Percentiles rank a stretch among this genome's conserved stretches.
phyloP scores from a whole-genome alignment of 2,113 vertebrate species.

The Aviceda subcristata region DNA sequence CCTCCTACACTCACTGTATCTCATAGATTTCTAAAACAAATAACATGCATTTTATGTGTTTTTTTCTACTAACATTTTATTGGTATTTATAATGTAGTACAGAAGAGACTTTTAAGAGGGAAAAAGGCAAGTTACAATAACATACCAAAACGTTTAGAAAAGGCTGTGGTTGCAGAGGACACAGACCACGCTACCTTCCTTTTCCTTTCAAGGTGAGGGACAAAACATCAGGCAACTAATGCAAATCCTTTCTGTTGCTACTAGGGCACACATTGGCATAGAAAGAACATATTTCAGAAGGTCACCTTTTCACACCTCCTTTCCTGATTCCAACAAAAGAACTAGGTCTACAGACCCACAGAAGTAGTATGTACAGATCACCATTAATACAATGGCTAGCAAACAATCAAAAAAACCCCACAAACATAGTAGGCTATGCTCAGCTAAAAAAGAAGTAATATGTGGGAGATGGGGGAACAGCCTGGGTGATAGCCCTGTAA shows the following conservation, averaged over 20 bases:
- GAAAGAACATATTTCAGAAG: not conserved
- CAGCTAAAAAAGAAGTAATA: not conserved
- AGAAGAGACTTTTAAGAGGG: conserved; percentile 44
- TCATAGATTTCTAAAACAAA: conserved; percentile 58
- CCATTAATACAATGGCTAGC: not conserved
- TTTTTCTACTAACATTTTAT: conserved; percentile 57
- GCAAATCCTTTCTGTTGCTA: not conserved
- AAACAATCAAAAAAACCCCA: not conserved
- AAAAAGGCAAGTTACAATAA: conserved; percentile 51
- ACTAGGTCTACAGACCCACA: not conserved
- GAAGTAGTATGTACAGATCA: not conserved
- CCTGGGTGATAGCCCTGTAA: not conserved
- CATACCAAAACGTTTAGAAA: conserved; percentile 31
- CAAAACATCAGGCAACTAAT: not conserved
- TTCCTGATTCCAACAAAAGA: not conserved
- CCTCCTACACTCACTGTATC: conserved; percentile 35
- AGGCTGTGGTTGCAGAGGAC: not conserved
- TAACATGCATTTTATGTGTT: conserved; percentile 32
- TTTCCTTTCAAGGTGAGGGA: not conserved
- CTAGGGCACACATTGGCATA: not conserved
- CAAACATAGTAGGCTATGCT: not conserved
- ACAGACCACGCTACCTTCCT: not conserved
- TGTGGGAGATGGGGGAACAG: not conserved
- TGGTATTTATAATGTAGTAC: conserved; percentile 55
- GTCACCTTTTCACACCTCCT: not conserved